Percentiles rank a stretch among this genome's conserved stretches.
These are phyloP conservation scores for Felis chaus DNA, from an alignment of 2,113 vertebrate genomes.

Conservation along the genomic window DNA sequence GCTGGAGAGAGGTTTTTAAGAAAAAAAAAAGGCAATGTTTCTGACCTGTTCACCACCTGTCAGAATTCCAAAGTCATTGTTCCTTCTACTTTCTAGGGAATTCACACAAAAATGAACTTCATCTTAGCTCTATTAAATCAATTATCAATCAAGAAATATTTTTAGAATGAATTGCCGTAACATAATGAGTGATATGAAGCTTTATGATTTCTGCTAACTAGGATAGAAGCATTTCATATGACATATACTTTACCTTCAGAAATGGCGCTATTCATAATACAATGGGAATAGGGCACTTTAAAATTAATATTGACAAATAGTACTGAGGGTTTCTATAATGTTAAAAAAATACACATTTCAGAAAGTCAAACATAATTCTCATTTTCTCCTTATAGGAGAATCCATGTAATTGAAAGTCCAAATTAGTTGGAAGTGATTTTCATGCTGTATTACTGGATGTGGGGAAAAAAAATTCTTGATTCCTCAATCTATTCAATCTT, in stretches of 20 bases:
- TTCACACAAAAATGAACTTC: conserved; percentile 23
- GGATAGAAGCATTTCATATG: conserved; percentile 17
- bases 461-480: neutral
- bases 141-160: conserved; percentile 47
- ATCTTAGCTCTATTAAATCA: conserved; percentile 22
- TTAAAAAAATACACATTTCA: conserved; percentile 61
- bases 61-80: neutral
- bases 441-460: neutral
- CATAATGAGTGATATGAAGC: conserved; percentile 22
- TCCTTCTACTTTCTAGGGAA: neutral
- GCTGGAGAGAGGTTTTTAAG: neutral
- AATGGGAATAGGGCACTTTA: conserved; percentile 1
- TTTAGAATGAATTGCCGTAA: conserved; percentile 32
- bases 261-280: neutral
- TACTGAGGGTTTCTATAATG: conserved; percentile 43
- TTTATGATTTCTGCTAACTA: conserved; percentile 52
- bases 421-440: conserved; percentile 55
- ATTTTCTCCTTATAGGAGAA: conserved; percentile 62
- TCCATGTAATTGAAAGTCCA: conserved; percentile 57
- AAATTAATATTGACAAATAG: conserved; percentile 67
- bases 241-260: conserved; percentile 49
- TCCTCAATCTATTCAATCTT: conserved; percentile 41
- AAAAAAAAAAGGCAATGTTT: neutral
- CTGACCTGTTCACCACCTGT: neutral
- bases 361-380: conserved; percentile 65